These are phyloP conservation scores for Tapera naevia DNA, from an alignment of 2,797 vertebrate species.

Conservation along the genomic window DNA sequence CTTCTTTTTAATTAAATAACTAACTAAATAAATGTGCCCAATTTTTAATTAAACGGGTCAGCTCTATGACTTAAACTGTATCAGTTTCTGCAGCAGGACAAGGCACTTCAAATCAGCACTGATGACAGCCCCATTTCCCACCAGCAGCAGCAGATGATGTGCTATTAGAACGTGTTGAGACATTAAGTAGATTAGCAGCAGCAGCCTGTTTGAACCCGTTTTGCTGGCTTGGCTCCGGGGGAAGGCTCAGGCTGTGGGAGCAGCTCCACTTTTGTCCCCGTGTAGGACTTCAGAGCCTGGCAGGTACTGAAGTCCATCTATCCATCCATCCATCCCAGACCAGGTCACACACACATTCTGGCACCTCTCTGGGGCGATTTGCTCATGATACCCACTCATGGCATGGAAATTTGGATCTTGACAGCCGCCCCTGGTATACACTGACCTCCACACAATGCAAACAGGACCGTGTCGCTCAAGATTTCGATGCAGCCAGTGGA, in stretches of 20 bases:
- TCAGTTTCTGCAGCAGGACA: background rate
- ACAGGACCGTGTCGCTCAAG: background rate
- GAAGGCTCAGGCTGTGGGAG: background rate
- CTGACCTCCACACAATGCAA: background rate
- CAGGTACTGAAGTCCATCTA: background rate
- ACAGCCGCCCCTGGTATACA: background rate
- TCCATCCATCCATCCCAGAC: background rate
- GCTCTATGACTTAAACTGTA: background rate
- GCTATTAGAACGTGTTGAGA: background rate
- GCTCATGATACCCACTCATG: background rate
- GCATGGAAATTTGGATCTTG: background rate
- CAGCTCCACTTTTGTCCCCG: background rate
- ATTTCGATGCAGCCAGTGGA: background rate
- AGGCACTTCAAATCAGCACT: background rate
- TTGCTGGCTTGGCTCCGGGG: background rate
- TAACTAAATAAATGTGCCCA: background rate
- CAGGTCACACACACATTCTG: background rate
- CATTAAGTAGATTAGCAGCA: slow-evolving; percentile 46
- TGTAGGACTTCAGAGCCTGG: background rate
- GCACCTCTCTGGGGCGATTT: background rate
- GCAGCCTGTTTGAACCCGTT: slow-evolving; percentile 40
- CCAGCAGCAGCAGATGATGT: background rate
- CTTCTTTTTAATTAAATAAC: background rate
- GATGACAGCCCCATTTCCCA: background rate
- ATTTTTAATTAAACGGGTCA: background rate